Conservation (phyloP, 2,888 invertebrate species). For the Sclerodermus sp. region DNA sequence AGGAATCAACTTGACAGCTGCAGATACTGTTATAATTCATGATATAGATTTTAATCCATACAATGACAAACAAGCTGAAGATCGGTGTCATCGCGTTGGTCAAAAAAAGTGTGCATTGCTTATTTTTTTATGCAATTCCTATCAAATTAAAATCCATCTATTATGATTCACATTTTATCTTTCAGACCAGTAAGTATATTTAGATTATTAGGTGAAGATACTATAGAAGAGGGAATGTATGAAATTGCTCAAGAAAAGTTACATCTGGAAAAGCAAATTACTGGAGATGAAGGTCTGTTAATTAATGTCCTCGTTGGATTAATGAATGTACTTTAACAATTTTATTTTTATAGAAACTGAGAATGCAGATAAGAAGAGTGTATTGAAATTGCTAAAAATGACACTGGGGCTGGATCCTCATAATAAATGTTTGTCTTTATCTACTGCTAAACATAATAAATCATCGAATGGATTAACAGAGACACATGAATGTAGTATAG, state of each 20-base stretch:
- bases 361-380: constrained; percentile 74
- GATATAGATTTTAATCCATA: constrained; percentile 99
- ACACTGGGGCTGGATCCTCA: constrained; percentile 69
- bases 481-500: constrained; percentile 5
- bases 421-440: constrained; percentile 37
- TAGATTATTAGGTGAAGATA: constrained; percentile 79
- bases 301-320: not conserved
- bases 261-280: constrained; percentile 86
- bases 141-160: not conserved
- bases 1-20: constrained; percentile 91
- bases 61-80: constrained; percentile 97
- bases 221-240: constrained; percentile 92
- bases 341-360: constrained; percentile 66
- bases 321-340: not conserved
- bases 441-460: constrained; percentile 30
- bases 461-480: constrained; percentile 24
- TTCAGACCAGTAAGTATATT: constrained; percentile 82
- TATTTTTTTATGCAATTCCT: not conserved
- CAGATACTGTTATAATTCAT: constrained; percentile 94
- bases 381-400: constrained; percentile 77
- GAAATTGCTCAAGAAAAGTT: constrained; percentile 89
- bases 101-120: constrained; percentile 59
- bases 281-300: constrained; percentile 62
- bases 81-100: constrained; percentile 72
- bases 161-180: constrained; percentile 12